Conservation (phyloP, 2,888 invertebrate species). For the Seira sanloemensis region DNA sequence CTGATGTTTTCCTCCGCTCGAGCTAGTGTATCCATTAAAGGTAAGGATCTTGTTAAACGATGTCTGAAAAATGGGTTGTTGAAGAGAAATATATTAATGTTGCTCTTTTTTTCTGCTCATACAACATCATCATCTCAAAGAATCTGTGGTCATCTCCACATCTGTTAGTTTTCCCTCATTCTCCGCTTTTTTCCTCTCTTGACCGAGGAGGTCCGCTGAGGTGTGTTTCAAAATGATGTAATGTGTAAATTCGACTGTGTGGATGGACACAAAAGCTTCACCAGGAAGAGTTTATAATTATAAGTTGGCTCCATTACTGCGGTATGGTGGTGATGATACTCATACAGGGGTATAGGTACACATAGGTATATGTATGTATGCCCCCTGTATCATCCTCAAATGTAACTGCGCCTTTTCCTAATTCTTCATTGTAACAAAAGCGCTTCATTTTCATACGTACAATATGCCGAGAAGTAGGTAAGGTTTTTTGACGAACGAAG, state of each 20-base stretch:
- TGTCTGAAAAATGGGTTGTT: conserved; percentile 52
- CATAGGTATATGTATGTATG: not conserved
- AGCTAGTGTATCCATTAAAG: conserved; percentile 38
- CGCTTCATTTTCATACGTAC: not conserved
- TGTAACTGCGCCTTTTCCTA: conserved; percentile 1
- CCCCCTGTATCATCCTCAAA: not conserved
- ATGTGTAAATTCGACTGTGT: conserved; percentile 43
- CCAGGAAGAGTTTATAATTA: conserved; percentile 45
- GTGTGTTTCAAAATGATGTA: conserved; percentile 54
- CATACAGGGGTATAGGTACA: not conserved
- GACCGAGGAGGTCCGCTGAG: conserved; percentile 28
- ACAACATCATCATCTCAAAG: not conserved
- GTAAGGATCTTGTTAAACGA: conserved; percentile 27
- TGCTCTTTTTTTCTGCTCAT: conserved; percentile 7
- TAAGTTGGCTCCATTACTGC: conserved; percentile 10
- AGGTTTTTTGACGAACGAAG: too few relatives aligned
- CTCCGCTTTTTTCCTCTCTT: conserved; percentile 21
- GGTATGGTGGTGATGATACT: not conserved
- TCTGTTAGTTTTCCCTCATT: conserved; percentile 7
- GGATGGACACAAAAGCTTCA: conserved; percentile 27
- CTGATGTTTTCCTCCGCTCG: too few relatives aligned
- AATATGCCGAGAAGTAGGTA: not conserved
- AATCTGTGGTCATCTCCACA: conserved; percentile 6
- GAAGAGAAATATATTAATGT: conserved; percentile 50
- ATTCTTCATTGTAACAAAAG: not conserved